Evolutionary conservation across 35 echinoderm and acorn worm species (phyloP).

Genomic region (Anneissia japonica): DNA sequence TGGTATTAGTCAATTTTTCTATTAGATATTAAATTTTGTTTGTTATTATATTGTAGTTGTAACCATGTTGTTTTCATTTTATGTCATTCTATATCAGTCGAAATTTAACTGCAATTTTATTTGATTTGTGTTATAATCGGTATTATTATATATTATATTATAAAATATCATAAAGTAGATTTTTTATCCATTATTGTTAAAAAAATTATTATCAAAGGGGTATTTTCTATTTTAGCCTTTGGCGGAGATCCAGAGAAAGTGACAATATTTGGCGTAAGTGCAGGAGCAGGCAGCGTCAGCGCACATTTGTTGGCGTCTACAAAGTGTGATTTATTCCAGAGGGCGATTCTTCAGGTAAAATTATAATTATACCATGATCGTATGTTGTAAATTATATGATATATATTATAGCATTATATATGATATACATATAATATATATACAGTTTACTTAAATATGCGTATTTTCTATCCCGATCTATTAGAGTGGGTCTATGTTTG

Average conservation of each 20-base stretch:
- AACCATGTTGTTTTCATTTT: too few relatives aligned
- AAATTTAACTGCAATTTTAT: not conserved
- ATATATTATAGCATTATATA: too few relatives aligned
- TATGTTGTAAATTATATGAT: too few relatives aligned
- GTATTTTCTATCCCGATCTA: too few relatives aligned
- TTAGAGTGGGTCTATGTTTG: not conserved
- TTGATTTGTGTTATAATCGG: not conserved
- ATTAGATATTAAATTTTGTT: too few relatives aligned
- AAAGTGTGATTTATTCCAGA: not conserved
- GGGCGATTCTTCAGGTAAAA: conserved; percentile 22
- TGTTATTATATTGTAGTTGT: too few relatives aligned
- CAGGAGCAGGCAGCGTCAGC: conserved; percentile 49
- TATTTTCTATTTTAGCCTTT: conserved; percentile 35
- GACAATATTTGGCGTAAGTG: conserved; percentile 78
- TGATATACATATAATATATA: too few relatives aligned
- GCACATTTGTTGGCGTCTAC: conserved; percentile 20
- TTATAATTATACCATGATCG: too few relatives aligned
- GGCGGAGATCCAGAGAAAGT: conserved; percentile 59
- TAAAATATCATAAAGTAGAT: not conserved
- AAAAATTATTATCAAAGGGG: not conserved
- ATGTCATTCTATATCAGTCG: not conserved
- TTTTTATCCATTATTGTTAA: not conserved
- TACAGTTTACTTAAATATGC: too few relatives aligned
- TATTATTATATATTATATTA: not conserved
- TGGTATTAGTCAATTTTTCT: too few relatives aligned